These are phyloP conservation scores for Diglossa cyanea DNA, from an alignment of 2,797 vertebrate species.

Conservation along the genomic window DNA sequence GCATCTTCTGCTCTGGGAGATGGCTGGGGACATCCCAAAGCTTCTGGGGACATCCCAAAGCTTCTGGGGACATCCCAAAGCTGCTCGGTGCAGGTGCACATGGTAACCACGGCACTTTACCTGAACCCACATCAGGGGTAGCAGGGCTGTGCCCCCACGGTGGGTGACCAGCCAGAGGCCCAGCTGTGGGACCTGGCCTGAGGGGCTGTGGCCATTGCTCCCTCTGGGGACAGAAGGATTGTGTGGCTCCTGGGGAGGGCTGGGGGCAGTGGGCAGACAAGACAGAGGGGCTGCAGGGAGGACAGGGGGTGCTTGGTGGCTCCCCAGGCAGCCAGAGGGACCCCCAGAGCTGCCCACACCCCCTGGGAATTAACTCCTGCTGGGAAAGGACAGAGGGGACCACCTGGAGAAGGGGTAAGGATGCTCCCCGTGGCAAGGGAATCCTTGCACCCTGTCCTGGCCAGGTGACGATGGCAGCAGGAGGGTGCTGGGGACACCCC, in stretches of 20 bases:
- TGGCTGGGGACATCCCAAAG: neutral
- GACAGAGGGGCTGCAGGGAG: neutral
- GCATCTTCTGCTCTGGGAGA: neutral
- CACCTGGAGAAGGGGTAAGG: neutral
- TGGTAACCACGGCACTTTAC: accelerated
- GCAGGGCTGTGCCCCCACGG: accelerated
- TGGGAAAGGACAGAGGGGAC: neutral
- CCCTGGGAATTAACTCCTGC: accelerated
- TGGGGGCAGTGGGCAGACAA: accelerated
- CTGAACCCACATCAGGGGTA: accelerated
- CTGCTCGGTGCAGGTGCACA: neutral
- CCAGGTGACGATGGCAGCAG: neutral
- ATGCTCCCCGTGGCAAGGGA: neutral
- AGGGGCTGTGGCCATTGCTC: accelerated
- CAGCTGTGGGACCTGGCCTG: accelerated
- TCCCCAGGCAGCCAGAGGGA: neutral
- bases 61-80: neutral
- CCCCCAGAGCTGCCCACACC: neutral
- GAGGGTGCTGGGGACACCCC: neutral
- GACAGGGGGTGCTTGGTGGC: neutral
- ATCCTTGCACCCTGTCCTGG: neutral
- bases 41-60: neutral
- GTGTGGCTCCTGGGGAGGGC: neutral
- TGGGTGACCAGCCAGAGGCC: neutral
- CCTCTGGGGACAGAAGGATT: neutral